Evolutionary conservation across 1,140 invertebrate genomes (phyloP), one percentile per base, ranked within the genome.

Genomic region (Trichonephila clavipes): DNA sequence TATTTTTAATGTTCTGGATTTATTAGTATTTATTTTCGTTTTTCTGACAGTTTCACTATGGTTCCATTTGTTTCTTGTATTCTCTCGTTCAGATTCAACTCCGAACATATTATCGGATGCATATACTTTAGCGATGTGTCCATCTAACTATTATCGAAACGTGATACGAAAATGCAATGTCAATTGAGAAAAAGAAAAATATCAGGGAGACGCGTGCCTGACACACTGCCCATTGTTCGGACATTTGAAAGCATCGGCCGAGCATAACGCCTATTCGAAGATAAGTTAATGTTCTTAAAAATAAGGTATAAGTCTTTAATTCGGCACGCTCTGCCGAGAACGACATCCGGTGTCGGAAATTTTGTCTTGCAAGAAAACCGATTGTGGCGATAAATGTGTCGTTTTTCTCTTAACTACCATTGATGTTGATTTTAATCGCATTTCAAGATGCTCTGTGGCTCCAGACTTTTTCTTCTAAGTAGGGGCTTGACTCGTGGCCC

Each of bases 291-390:
- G 66, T 64, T 92, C 61, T 72, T 87, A 86, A 91, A 85, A 58
- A 34, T 58, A 86, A 64, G 34, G n/a, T 51, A 66, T 34, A 58
- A 24, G 83, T 87, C 82, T 93, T 93, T 88, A 93, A 93, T 93
- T 93, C 92, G 83, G 86, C 92, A 93, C 92, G 92, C 92, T 93
- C 66, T 34, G 59, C 58, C 59, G 92, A 88, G 28, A 61, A 81
- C 92, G 69, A 88, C 92, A 93, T 93, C 92, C 92, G 92, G 92
- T 93, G 91, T 82, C 64, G 86, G 61, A 88, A 61, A 61, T 92
- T 92, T 92, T 85, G 77, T 64, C 40, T 85, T 85, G 72, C 14
- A 81, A 64, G 51, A 92, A 62, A 66, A 58, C 21, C 90, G 61
- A 77, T 87, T 86, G 40, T 44, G 62, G 51, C 7, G 87, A 88